These are phyloP conservation scores for Moxostoma hubbsi DNA, from an alignment of 2,797 vertebrate species.

Conservation along the genomic window DNA sequence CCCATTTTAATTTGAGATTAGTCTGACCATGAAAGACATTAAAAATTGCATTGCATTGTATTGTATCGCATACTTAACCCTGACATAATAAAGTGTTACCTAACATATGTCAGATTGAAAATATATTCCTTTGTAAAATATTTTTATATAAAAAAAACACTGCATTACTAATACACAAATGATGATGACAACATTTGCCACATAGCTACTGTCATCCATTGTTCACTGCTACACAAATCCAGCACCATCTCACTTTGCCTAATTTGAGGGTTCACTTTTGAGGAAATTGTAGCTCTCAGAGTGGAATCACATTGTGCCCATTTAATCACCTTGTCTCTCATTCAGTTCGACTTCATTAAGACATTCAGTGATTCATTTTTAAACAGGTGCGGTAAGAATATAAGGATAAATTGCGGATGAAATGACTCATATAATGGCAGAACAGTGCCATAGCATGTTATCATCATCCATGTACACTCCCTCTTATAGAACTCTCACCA, in stretches of 20 bases:
- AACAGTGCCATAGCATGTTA: not conserved
- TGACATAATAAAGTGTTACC: too few relatives aligned
- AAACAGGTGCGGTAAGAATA: not conserved
- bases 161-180: not conserved
- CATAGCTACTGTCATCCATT: not conserved
- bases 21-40: too few relatives aligned
- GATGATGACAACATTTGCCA: not conserved
- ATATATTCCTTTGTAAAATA: too few relatives aligned
- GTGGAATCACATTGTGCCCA: not conserved
- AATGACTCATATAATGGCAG: conserved; percentile 6
- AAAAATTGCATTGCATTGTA: too few relatives aligned
- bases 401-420: not conserved
- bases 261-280: not conserved
- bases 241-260: not conserved
- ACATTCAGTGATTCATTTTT: conserved; percentile 3
- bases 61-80: too few relatives aligned
- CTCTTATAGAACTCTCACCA: not conserved
- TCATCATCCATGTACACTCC: not conserved
- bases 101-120: too few relatives aligned
- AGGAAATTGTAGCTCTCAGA: not conserved
- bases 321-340: not conserved
- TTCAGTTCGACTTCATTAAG: not conserved
- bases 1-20: too few relatives aligned
- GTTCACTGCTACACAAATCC: not conserved
- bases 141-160: not conserved